Evolutionary conservation across 2,113 vertebrate genomes (phyloP), one percentile per base, ranked within the genome.

Genomic region (Pseudolaguvia tuberculata): DNA sequence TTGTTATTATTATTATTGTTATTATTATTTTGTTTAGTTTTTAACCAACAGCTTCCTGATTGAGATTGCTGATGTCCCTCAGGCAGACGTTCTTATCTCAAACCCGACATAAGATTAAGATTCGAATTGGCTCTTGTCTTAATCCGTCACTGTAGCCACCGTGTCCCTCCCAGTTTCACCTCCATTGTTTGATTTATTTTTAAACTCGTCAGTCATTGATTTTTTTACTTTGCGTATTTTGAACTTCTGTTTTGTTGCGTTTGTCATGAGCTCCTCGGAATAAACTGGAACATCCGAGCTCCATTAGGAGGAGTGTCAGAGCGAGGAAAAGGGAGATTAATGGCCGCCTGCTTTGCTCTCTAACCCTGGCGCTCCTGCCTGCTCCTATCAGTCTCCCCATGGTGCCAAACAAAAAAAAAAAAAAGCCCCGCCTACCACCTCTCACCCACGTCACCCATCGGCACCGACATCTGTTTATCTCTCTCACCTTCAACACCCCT

Each of bases 301-400:
- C 65, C 63, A 73, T 69, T 73, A 76, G 42, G 55, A 77, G 61
- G 59, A 53, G 35, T 70, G 65, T 69, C 63, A 42, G 74, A 73
- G 47, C 25, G 39, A 27, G 55, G 59, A 63, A 69, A 29, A 66
- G 68, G 29, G 76, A 81, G 76, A 81, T 78, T 81, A 81, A 81
- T 81, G 68, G 61, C 62, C 57, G 55, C 59, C 18, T 74, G 73
- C 18, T 53, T 63, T 76, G 62, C 23, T 79, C 73, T 73, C 71
- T 71, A 70, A 77, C 81, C 75, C 66, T 53, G n/a, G 5, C 11
- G 73, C 50, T 72, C 31, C 14, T 31, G 51, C 47, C 63, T 17
- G 52, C 29, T 58, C 18, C 70, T 77, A 77, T 79, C 80, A 79
- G 65, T 68, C 67, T 45, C 53, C 14, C 27, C 56, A 47, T 47